Evolutionary conservation across 2,888 invertebrate genomes (phyloP), one percentile per base, ranked within the genome.

Genomic region (Ceraclea dissimilis): DNA sequence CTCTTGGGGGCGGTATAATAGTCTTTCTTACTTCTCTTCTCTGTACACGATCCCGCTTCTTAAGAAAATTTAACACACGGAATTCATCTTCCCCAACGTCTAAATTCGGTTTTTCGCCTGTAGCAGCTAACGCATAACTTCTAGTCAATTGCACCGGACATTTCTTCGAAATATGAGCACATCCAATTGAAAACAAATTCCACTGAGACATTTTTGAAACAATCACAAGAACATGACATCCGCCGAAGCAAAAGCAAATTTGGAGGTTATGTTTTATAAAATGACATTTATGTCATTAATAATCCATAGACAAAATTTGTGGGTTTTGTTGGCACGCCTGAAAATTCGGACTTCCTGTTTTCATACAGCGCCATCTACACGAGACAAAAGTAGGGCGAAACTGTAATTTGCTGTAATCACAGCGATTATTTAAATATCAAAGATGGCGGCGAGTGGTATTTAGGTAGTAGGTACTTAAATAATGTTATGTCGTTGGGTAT

Each of bases 21-120:
- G 67, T 44, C 48, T 68, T 69, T 2, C 69, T 68, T 2, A 63
- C 43, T 0, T 66, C 63, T 65, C 63, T 71, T 16, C 64, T 66
- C 53, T 73, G 71, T 2, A 62, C 56, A 56, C 67, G 65, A 1
- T 70, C 68, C 52, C 67, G 70, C 58, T 73, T 75, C 63, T 75
- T 74, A 61, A 71, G 67, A 62, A 80, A 73, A 69, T 79, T 77
- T 1, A 80, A 67, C 2, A 79, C 78, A 47, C 80, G 66, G 63
- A 80, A 80, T 51, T 79, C 79, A 56, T 78, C 77, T 10, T 74
- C 77, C 19, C 58, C 61, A 0, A 71, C 72, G 0, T 71, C 66
- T 17, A 46, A 11, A n/a, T 26, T 16, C 16, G 49, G 48, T 20
- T 52, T 57, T 13, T 49, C 39, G 2, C 39, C 31, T 13, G 26